Base-by-base conservation (phyloP, 2,113 vertebrate genomes). In the Anhinga anhinga region DNA sequence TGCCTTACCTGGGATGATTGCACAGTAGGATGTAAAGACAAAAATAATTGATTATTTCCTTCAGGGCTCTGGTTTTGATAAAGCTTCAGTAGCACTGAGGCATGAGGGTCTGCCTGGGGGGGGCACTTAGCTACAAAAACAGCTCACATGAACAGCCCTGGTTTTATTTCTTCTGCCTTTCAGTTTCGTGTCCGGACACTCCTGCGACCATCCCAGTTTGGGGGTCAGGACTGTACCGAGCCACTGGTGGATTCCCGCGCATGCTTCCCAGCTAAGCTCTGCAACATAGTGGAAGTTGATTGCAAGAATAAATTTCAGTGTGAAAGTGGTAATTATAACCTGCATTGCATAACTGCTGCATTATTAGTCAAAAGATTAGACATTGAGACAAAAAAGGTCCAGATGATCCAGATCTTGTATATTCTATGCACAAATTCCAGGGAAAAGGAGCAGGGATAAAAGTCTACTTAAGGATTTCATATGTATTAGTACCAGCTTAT, bases 281-380 rank as follows among this genome's bases (percentile, higher is more conserved):
- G 99, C 97, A 98, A 95, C 93, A 98, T 99, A 40, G 96, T 99
- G 61, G 90, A 98, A 53, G 5, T 95, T 13, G 96, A 98, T 89
- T 99, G 99, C 98, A 98, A 94, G 84, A 98, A 98, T 45, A 97
- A 98, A 94, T 99, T 99, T 86, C 97, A 86, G 70, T 99, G 99
- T 97, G 98, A 98, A 72, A 99, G 96, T 42, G 99, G 99, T 99
- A 97, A 97, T 78, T 52, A 58, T 30, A 26, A 18, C 45, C 20
- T 49, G 67, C 38, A 27, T 38, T 45, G 22, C 3, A 1, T 59
- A 52, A 78, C 11, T 49, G 10, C 4, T 59, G 27, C 7, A 8
- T 38, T 71, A 45, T 26, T 45, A 65, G 34, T 25, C 4, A 38
- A 66, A 88, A 45, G 17, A 38, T 30, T 49, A 90, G 42, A 34